phyloP scores from a whole-genome alignment of 2,113 vertebrate genomes.

The Zootoca vivipara region DNA sequence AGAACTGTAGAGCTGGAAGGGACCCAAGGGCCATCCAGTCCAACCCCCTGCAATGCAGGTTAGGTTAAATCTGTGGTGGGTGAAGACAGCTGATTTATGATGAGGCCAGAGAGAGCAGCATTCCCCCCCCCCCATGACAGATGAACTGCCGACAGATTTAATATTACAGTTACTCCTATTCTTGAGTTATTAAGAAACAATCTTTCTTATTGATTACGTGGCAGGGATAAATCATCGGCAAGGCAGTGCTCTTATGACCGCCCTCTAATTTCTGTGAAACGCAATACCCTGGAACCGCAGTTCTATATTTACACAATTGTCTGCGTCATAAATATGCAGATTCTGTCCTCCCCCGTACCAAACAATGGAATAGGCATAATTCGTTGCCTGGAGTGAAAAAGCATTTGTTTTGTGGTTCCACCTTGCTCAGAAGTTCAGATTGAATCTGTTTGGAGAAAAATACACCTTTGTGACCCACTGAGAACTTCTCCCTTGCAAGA shows the following conservation, averaged over 20 bases:
- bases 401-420: neutral
- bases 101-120: too few species aligned
- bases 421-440: neutral
- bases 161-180: neutral
- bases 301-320: neutral
- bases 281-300: neutral
- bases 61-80: neutral
- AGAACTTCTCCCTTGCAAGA: neutral
- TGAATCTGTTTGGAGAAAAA: neutral
- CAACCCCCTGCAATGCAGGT: neutral
- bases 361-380: neutral
- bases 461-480: neutral
- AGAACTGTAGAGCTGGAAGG: too few species aligned
- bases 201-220: neutral
- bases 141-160: neutral
- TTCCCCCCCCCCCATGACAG: neutral
- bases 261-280: neutral
- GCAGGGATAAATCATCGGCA: neutral
- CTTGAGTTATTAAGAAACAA: neutral
- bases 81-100: neutral
- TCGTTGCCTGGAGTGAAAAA: neutral
- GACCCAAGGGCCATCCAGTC: too few species aligned
- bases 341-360: neutral
- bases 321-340: neutral
- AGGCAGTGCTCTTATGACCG: neutral